These are phyloP conservation scores for Alviniconcha strummeri DNA, from an alignment of 2,888 invertebrate genomes.

Conservation along the genomic window DNA sequence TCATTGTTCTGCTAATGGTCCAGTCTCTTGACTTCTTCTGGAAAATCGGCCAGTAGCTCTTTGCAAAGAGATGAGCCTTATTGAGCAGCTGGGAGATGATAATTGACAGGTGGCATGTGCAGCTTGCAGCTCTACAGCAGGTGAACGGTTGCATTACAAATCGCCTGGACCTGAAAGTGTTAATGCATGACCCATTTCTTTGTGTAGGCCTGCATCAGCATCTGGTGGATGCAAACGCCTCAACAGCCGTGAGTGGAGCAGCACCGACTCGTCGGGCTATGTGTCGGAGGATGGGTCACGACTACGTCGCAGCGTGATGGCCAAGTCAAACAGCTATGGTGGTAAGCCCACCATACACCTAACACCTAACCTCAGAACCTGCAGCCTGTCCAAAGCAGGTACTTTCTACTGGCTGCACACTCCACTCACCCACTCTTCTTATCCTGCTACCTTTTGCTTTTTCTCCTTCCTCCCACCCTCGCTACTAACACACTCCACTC, in stretches of 20 bases:
- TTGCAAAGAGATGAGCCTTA: too few relatives aligned
- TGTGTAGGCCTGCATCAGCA: not conserved
- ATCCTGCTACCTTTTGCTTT: not conserved
- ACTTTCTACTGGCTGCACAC: not conserved
- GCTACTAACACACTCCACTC: too few relatives aligned
- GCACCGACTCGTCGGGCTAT: slow-evolving; percentile 76
- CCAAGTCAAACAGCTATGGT: slow-evolving; percentile 92
- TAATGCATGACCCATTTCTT: not conserved
- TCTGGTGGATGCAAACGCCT: not conserved
- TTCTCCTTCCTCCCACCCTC: too few relatives aligned
- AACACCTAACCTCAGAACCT: slow-evolving; percentile 32
- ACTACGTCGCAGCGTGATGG: slow-evolving; percentile 58
- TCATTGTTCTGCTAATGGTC: too few relatives aligned
- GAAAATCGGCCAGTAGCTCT: too few relatives aligned
- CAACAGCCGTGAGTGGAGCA: slow-evolving; percentile 74
- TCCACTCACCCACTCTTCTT: not conserved
- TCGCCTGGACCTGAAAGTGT: too few relatives aligned
- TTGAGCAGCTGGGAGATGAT: too few relatives aligned
- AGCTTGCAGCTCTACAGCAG: too few relatives aligned
- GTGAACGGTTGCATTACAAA: too few relatives aligned
- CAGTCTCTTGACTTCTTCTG: too few relatives aligned
- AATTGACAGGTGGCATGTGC: too few relatives aligned
- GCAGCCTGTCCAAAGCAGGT: slow-evolving; percentile 60
- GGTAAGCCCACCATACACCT: slow-evolving; percentile 67
- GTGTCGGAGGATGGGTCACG: slow-evolving; percentile 70